Conservation (phyloP, 2,888 invertebrate species). For the Tachystola acroxantha region DNA sequence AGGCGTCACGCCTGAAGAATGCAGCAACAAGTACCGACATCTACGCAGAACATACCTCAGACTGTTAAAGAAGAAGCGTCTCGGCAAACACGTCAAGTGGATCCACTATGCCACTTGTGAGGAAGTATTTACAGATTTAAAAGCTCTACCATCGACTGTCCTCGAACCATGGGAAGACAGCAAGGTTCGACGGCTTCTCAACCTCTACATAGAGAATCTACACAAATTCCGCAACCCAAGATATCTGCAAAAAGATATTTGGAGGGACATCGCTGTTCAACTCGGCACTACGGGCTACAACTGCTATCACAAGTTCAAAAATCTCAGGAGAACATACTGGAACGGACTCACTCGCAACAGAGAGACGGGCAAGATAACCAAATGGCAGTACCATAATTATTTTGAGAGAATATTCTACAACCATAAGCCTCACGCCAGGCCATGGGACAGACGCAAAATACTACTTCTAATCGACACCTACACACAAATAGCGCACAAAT, state of each 20-base stretch:
- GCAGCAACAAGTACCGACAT: conserved; percentile 56
- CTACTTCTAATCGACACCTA: conserved; percentile 51
- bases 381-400: conserved; percentile 61
- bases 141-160: conserved; percentile 39
- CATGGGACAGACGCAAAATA: conserved; percentile 56
- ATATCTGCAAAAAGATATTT: conserved; percentile 59
- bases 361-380: conserved; percentile 48
- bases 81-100: conserved; percentile 66
- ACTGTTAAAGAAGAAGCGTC: conserved; percentile 55
- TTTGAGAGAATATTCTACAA: conserved; percentile 65
- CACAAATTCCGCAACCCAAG: conserved; percentile 45
- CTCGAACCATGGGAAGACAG: conserved; percentile 61
- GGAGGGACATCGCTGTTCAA: conserved; percentile 57
- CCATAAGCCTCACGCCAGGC: conserved; percentile 42
- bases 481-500: conserved; percentile 52
- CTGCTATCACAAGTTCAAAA: conserved; percentile 67
- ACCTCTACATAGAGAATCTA: conserved; percentile 57
- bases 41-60: conserved; percentile 59
- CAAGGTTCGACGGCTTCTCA: conserved; percentile 50
- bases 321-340: conserved; percentile 60
- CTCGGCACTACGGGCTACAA: conserved; percentile 58
- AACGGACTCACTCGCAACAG: conserved; percentile 50
- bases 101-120: conserved; percentile 58
- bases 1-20: conserved; percentile 50
- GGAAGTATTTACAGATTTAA: conserved; percentile 61